Conservation (phyloP, 2,797 vertebrate genomes). For the Coilia nasus region DNA sequence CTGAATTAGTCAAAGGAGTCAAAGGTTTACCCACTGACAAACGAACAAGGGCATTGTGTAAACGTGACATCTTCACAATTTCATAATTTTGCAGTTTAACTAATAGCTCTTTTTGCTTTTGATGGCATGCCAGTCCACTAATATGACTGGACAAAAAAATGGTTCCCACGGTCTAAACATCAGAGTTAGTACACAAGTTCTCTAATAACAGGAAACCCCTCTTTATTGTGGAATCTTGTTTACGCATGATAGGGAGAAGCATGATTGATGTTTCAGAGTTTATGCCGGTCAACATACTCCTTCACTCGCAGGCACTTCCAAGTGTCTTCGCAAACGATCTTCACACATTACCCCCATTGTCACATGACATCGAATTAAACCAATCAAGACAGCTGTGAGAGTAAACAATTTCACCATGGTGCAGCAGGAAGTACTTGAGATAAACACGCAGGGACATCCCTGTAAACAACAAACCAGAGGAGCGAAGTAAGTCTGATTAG, state of each 20-base stretch:
- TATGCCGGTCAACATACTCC: constrained; percentile 57
- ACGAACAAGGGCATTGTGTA: neutral
- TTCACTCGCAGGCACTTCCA: constrained; percentile 60
- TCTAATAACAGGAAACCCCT: constrained; percentile 15
- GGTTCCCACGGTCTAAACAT: neutral
- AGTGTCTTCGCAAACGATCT: neutral
- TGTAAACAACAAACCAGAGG: constrained; percentile 61
- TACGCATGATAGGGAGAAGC: constrained; percentile 31
- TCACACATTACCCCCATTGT: constrained; percentile 29
- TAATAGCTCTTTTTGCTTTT: neutral
- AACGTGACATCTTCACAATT: neutral
- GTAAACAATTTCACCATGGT: constrained; percentile 47
- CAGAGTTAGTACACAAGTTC: neutral
- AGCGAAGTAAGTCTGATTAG: constrained; percentile 64
- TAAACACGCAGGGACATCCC: constrained; percentile 66
- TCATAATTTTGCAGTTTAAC: neutral
- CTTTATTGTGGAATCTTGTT: constrained; percentile 15
- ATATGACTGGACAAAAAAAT: neutral
- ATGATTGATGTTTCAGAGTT: constrained; percentile 36
- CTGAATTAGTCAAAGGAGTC: neutral
- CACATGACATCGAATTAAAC: constrained; percentile 44
- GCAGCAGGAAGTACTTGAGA: constrained; percentile 65
- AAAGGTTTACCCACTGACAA: neutral
- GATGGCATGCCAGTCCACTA: neutral
- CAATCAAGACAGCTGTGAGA: constrained; percentile 50